Base-by-base conservation (phyloP, 1,140 invertebrate genomes). In the Fopius arisanus region DNA sequence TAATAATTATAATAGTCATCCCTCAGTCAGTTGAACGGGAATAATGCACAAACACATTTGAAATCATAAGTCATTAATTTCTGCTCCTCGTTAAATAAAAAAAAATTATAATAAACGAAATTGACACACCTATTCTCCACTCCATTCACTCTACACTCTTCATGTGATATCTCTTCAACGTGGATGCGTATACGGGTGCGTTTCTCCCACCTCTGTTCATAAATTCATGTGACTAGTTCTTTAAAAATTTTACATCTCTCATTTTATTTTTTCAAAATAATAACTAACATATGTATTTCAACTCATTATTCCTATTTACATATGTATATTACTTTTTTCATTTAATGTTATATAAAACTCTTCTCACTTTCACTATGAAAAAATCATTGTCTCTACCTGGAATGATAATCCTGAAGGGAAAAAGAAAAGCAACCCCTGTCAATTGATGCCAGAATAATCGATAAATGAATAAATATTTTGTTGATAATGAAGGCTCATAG, bases 151-250 rank as follows among this genome's bases (percentile, higher is more conserved):
- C 23, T 26, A 14, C 28, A 48, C 28, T 48, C 9, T 48, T 48
- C 3, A 26, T 48, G 7, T 69, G 16, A 43, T 69, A 12, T 59
- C 19, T 10, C 16, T 48, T 3, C n/a, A n/a, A n/a, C n/a, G n/a
- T 26, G 33, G 21, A 67, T 31, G 71, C 31, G 41, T 51, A 51
- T 28, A 67, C 54, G 54, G 21, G 77, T 43, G 51, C 41, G 68
- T 21, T 67, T 40, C 67, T 33, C 31, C 72, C 77, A 79, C 65
- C 73, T 70, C 73, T 78, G 81, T 81, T 78, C 83, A 85, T 78
- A 23, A 82, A 59, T 81, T 77, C 43, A 81, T 83, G 81, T 86
- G 85, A 87, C 86, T 86, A 87, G 85, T 79, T 81, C 79, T 80
- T 84, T 51, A 26, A 59, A 59, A 59, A 26, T 23, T 26, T 59